Percentiles rank a stretch among this genome's conserved stretches.
Conservation (phyloP, 2,113 vertebrate species). For the Amazona guildingii region DNA sequence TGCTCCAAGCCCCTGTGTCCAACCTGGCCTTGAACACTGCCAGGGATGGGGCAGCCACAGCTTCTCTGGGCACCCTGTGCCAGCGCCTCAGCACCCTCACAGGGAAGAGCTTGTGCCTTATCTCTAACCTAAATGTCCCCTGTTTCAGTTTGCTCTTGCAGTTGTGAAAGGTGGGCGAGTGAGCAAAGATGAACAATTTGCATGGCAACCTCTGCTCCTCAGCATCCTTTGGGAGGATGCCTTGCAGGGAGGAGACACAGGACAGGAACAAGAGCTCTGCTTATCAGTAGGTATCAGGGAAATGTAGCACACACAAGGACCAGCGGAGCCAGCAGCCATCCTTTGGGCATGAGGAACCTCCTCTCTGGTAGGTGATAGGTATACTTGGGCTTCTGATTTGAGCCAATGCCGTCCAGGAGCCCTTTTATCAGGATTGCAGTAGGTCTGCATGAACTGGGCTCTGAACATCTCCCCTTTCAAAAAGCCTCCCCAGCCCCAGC, state of each 20-base stretch:
- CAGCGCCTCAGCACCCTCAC: not conserved
- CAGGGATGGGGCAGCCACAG: not conserved
- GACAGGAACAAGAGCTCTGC: not conserved
- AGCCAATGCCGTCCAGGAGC: fast-evolving
- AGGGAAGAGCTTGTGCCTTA: not conserved
- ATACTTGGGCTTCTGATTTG: not conserved
- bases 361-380: not conserved
- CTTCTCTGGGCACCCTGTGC: not conserved
- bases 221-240: not conserved
- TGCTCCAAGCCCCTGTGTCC: not conserved
- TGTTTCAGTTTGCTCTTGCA: not conserved
- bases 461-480: fast-evolving
- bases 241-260: not conserved
- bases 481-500: not conserved
- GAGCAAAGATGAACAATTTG: too few relatives aligned
- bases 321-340: not conserved
- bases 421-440: not conserved
- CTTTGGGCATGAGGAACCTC: not conserved
- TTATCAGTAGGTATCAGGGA: not conserved
- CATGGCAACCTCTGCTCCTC: not conserved
- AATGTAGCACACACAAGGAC: not conserved
- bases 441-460: not conserved
- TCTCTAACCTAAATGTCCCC: not conserved
- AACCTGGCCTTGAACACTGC: too few relatives aligned
- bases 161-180: not conserved